Percentiles rank a stretch among this genome's conserved stretches.
phyloP scores from a whole-genome alignment of 2,888 invertebrate genomes.

The Drosophila stalkeri region DNA sequence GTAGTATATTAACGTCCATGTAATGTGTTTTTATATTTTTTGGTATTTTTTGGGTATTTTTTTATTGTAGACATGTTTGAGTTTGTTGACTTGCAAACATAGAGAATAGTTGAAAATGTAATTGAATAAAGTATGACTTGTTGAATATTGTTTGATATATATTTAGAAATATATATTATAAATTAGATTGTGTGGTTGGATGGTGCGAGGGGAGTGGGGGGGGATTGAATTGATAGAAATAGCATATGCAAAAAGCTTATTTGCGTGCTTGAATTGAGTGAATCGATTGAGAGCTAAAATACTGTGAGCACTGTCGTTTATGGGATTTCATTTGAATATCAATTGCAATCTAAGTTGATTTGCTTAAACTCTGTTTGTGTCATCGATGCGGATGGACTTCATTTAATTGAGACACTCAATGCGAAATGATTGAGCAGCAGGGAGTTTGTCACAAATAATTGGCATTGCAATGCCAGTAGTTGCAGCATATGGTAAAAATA shows the following conservation, averaged over 20 bases:
- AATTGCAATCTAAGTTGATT: neutral
- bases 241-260: conserved; percentile 64
- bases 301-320: conserved; percentile 15
- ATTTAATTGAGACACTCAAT: conserved; percentile 12
- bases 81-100: conserved; percentile 64
- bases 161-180: conserved; percentile 13
- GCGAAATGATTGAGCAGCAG: neutral
- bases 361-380: neutral
- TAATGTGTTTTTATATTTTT: conserved; percentile 19
- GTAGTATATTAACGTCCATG: conserved; percentile 11
- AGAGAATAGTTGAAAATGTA: conserved; percentile 53
- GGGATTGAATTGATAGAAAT: conserved; percentile 21
- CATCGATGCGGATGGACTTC: neutral
- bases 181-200: conserved; percentile 21
- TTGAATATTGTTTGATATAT: conserved; percentile 25
- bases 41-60: conserved; percentile 8
- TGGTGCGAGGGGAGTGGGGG: conserved; percentile 6
- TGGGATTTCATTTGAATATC: conserved; percentile 21
- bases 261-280: conserved; percentile 58
- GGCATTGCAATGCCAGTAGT: neutral
- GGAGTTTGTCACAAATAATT: neutral
- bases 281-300: conserved; percentile 32
- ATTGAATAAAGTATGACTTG: conserved; percentile 63
- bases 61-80: conserved; percentile 10
- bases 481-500: neutral